Conservation (phyloP, 2,797 vertebrate species). For the Microcaecilia unicolor region DNA sequence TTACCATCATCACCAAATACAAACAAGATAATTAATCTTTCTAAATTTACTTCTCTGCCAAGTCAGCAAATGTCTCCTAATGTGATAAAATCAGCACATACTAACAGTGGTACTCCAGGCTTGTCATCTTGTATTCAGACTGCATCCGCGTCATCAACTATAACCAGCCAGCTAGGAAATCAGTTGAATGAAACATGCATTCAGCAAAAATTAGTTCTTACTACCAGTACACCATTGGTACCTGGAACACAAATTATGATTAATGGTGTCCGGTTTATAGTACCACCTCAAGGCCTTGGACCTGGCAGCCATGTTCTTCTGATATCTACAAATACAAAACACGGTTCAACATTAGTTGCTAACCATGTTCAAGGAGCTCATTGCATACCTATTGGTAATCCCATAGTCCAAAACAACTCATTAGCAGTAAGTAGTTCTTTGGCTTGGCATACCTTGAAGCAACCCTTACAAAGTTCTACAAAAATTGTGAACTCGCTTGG, state of each 20-base stretch:
- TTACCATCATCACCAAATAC: conserved; percentile 27
- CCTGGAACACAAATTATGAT: conserved; percentile 91
- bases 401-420: conserved; percentile 38
- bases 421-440: conserved; percentile 31
- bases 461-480: conserved; percentile 45
- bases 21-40: conserved; percentile 36
- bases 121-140: conserved; percentile 20
- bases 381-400: conserved; percentile 30
- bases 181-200: conserved; percentile 46
- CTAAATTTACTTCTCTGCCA: conserved; percentile 28
- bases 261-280: conserved; percentile 80
- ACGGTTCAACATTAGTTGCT: conserved; percentile 31
- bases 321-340: conserved; percentile 65
- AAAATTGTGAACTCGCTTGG: conserved; percentile 51
- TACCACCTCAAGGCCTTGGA: conserved; percentile 86
- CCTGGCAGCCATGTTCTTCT: conserved; percentile 86
- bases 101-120: conserved; percentile 15
- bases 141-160: conserved; percentile 21
- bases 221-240: conserved; percentile 76
- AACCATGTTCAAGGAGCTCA: conserved; percentile 38
- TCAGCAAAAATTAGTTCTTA: conserved; percentile 89
- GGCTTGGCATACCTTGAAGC: conserved; percentile 41
- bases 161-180: conserved; percentile 30
- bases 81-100: conserved; percentile 34
- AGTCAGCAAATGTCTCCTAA: conserved; percentile 35